A percentile compares a stretch with the other conserved stretches of the same genome.
Conservation (phyloP, 2,797 vertebrate species). For the Tiaroga cobitis region DNA sequence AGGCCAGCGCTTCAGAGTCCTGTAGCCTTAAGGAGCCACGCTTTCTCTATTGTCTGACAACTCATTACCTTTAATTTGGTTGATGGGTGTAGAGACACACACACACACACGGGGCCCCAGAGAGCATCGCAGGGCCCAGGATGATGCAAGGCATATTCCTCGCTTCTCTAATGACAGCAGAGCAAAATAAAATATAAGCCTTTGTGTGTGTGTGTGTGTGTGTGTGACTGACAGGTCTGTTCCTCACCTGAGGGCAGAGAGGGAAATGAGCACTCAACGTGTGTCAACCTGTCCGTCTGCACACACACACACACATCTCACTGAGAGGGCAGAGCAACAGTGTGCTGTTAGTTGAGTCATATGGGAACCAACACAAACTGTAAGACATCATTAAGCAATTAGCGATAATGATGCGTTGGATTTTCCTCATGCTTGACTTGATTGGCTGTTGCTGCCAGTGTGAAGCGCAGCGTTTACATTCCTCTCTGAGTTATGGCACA, state of each 20-base stretch:
- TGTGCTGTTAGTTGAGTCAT: conserved; percentile 40
- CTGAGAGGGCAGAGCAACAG: conserved; percentile 30
- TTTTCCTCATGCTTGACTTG: neutral
- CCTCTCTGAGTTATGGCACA: conserved; percentile 7
- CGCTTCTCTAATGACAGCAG: conserved; percentile 76
- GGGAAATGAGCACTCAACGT: conserved; percentile 63
- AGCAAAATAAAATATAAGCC: conserved; percentile 64
- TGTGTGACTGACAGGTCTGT: conserved; percentile 71
- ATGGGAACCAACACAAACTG: conserved; percentile 40
- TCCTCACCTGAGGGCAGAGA: conserved; percentile 64
- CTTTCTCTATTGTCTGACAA: conserved; percentile 74
- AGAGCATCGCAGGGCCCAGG: conserved; percentile 66
- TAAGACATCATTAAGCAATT: conserved; percentile 49
- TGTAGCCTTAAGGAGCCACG: conserved; percentile 70
- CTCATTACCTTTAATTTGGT: conserved; percentile 84
- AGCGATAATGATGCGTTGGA: conserved; percentile 34
- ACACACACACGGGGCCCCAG: conserved; percentile 54
- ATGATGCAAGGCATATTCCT: conserved; percentile 77
- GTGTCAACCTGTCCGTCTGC: conserved; percentile 62
- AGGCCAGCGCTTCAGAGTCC: conserved; percentile 63
- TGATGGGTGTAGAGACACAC: conserved; percentile 71
- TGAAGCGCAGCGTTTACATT: neutral
- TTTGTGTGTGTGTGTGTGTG: conserved; percentile 50
- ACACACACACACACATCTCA: conserved; percentile 9
- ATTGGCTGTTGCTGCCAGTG: conserved; percentile 18